Evolutionary conservation across 2,888 invertebrate genomes (phyloP).

Genomic region (Antheraea yamamai): DNA sequence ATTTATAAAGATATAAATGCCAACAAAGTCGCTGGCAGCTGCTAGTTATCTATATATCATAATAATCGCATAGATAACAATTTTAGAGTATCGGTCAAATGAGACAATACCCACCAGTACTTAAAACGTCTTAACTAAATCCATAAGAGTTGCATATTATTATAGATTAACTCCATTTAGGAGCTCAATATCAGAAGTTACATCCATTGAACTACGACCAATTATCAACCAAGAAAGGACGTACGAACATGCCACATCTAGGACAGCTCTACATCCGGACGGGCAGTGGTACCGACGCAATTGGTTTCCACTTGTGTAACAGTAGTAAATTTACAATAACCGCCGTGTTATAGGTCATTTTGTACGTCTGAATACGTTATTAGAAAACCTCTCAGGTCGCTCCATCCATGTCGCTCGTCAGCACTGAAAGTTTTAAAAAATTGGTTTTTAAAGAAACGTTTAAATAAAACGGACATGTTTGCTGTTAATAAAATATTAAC

Average conservation of each 20-base stretch:
- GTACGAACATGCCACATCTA: slow-evolving; percentile 35
- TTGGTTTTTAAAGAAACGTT: neutral
- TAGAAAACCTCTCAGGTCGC: slow-evolving; percentile 33
- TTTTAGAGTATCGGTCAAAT: too few species aligned
- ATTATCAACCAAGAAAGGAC: neutral
- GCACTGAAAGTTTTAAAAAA: neutral
- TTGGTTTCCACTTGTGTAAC: slow-evolving; percentile 66
- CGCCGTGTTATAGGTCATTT: slow-evolving; percentile 66
- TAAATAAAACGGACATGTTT: too few species aligned
- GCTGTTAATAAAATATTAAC: too few species aligned
- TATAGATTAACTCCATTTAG: neutral
- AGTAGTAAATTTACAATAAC: slow-evolving; percentile 69
- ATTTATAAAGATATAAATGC: too few species aligned
- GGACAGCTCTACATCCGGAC: slow-evolving; percentile 26
- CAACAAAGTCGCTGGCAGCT: too few species aligned
- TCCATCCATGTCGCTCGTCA: neutral
- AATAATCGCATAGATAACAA: too few species aligned
- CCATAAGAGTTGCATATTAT: neutral
- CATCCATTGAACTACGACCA: neutral
- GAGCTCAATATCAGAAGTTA: neutral
- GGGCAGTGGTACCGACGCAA: slow-evolving; percentile 48
- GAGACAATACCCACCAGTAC: neutral
- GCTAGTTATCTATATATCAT: too few species aligned
- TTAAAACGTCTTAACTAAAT: neutral
- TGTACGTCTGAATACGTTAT: slow-evolving; percentile 64